These are phyloP conservation scores for Actinemys pallida DNA, from an alignment of 2,113 vertebrate species.

Conservation along the genomic window DNA sequence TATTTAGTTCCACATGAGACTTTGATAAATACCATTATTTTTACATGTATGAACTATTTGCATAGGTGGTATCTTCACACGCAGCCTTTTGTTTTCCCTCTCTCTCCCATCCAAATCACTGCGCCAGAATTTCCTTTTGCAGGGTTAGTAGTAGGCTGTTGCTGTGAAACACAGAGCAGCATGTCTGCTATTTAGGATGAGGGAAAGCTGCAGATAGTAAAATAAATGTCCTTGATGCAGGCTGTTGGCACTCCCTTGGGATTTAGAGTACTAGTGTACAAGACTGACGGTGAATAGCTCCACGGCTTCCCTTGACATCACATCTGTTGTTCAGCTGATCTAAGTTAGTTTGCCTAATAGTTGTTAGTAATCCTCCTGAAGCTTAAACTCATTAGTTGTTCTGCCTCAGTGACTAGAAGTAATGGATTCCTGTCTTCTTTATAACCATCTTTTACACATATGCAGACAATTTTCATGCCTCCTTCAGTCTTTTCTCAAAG, in stretches of 20 bases:
- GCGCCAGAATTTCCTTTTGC: background rate
- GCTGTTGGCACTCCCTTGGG: background rate
- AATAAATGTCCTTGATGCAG: background rate
- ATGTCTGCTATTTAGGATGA: background rate
- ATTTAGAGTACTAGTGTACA: background rate
- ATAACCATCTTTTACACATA: background rate
- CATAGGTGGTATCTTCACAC: background rate
- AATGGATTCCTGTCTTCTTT: background rate
- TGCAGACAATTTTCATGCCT: background rate
- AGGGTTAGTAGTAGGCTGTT: background rate
- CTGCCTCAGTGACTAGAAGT: background rate
- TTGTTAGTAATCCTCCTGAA: background rate
- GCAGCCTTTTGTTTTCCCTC: background rate
- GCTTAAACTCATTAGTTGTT: background rate
- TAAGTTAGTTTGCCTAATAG: background rate
- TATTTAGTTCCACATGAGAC: background rate
- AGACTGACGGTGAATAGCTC: background rate
- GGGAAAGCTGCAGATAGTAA: background rate
- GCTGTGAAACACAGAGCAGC: background rate
- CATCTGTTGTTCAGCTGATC: background rate
- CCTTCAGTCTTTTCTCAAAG: background rate
- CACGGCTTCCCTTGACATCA: background rate
- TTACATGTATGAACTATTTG: background rate
- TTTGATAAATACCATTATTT: background rate
- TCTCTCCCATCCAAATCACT: background rate